Conservation (phyloP, 2,113 vertebrate genomes). For the Lagopus muta region DNA sequence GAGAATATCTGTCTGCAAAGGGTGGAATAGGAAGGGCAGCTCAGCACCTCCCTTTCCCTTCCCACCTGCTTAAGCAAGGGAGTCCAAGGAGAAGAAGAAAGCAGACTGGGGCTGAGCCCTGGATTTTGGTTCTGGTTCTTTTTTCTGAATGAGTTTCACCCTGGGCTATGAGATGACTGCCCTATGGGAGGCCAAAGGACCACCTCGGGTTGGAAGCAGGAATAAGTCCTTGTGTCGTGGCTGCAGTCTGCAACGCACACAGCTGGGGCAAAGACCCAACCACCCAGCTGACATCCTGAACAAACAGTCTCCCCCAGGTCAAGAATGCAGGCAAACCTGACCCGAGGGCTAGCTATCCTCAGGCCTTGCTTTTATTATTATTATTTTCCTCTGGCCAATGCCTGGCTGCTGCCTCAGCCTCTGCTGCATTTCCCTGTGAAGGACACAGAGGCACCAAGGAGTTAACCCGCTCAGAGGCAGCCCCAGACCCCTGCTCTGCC, state of each 20-base stretch:
- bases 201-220: background rate
- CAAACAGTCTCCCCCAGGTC: constrained; percentile 21
- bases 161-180: background rate
- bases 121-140: background rate
- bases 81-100: background rate
- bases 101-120: background rate
- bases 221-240: background rate
- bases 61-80: no score
- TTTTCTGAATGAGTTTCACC: background rate
- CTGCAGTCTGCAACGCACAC: background rate
- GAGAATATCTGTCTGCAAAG: background rate
- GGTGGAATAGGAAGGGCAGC: fast-evolving
- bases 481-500: background rate
- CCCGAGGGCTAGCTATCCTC: constrained; percentile 26
- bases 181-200: background rate
- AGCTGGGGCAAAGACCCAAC: background rate
- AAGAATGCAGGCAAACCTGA: constrained; percentile 58
- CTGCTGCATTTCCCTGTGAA: background rate
- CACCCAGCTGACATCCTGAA: background rate
- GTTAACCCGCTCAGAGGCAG: background rate
- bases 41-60: background rate
- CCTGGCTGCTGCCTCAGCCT: background rate
- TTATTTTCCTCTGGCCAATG: background rate
- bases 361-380: constrained; percentile 42
- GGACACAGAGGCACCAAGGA: background rate